phyloP scores from a whole-genome alignment of 2,888 invertebrate genomes.

The Candidula unifasciata region DNA sequence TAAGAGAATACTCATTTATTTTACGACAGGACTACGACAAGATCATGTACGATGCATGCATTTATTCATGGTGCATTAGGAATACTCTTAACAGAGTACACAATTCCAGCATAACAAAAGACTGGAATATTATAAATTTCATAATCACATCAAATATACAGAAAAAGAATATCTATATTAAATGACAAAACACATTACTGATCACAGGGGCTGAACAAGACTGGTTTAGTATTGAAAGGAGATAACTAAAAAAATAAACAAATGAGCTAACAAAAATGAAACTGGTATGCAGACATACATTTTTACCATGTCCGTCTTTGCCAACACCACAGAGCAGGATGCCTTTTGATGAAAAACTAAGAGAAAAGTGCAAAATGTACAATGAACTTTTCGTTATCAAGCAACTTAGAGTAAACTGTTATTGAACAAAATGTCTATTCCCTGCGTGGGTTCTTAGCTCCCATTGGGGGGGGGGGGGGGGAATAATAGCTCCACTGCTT shows the following conservation, averaged over 20 bases:
- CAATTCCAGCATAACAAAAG: neutral
- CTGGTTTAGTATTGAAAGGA: neutral
- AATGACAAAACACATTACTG: neutral
- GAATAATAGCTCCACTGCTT: no score
- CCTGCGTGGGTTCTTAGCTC: no score
- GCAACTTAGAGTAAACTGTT: no score
- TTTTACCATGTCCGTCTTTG: conserved; percentile 76
- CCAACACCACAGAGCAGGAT: conserved; percentile 77
- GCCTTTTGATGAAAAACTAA: conserved; percentile 75
- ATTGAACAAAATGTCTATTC: no score
- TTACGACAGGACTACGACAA: no score
- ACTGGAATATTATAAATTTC: neutral
- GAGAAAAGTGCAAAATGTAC: conserved; percentile 44
- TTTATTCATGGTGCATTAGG: no score
- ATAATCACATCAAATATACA: neutral
- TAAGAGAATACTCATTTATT: no score
- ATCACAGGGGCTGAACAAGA: neutral
- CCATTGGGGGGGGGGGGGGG: no score
- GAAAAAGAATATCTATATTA: neutral
- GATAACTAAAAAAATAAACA: neutral
- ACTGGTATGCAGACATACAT: conserved; percentile 65
- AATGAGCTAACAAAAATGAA: neutral
- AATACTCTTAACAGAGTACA: neutral
- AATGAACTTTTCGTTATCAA: no score
- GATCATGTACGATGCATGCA: no score